Evolutionary conservation across 2,888 invertebrate genomes (phyloP), one percentile per base, ranked within the genome.

Genomic region (Autographa pulchrina): DNA sequence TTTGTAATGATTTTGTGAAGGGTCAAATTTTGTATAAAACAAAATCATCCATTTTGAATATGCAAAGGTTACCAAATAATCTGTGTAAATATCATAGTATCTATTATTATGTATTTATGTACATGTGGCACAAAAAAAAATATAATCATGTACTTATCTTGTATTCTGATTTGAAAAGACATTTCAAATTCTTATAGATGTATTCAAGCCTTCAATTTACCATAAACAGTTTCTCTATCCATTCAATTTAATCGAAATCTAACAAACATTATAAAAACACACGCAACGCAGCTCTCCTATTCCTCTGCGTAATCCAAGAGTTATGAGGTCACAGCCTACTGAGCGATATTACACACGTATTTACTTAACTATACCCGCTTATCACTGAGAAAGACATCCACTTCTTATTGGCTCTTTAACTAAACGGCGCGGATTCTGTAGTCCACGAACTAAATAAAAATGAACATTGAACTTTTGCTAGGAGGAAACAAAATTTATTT

Each of bases 321-420:
- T 48, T 48, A 48, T 48, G 48, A 48, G 48, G 48, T 48, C 54
- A 54, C 54, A 20, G 18, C 18, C 9, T 54, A 54, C 54, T 54
- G 9, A 20, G 18, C 54, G 54, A 56, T 25, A 14, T 20, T 25
- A 56, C 54, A 56, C 54, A 56, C 54, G 25, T 20, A 56, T 56
- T 56, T 56, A 56, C 54, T 56, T 56, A 56, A 20, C 20, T 56
- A 56, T 56, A 11, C 25, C 54, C 54, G 18, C 54, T 56, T 56
- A 56, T 56, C 54, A 56, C 54, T 25, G 25, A 25, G 54, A 56
- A 56, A 56, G 11, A 56, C 54, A 56, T 56, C 54, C 25, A 56
- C 13, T 56, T 11, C 13, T 25, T 56, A 56, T 56, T 14, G 54
- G 13, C 54, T 56, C 25, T 20, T 3, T 25, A 56, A 56, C 54